Conservation (phyloP, 2,113 vertebrate species). For the Tychaedon coryphoeus region DNA sequence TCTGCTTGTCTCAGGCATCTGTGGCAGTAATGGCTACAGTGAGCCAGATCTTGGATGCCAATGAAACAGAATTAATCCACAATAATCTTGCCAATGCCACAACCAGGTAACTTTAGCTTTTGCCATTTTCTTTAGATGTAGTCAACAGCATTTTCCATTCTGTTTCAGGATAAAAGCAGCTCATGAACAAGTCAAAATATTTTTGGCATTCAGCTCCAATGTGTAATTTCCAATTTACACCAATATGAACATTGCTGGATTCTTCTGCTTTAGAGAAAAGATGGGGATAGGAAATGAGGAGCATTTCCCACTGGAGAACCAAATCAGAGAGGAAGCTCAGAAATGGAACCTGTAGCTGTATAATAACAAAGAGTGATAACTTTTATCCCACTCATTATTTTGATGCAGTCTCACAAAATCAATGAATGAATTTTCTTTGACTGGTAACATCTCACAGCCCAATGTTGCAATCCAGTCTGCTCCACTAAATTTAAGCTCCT, state of each 20-base stretch:
- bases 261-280: background rate
- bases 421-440: slow-evolving; percentile 51
- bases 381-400: background rate
- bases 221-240: background rate
- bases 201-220: background rate
- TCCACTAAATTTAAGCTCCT: background rate
- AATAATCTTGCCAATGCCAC: background rate
- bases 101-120: slow-evolving; percentile 28
- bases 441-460: background rate
- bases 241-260: background rate
- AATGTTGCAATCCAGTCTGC: slow-evolving; percentile 5
- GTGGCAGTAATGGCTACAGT: slow-evolving; percentile 36
- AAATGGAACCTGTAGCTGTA: background rate
- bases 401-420: slow-evolving; percentile 21
- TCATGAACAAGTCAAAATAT: background rate
- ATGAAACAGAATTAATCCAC: background rate
- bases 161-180: background rate
- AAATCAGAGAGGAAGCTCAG: background rate
- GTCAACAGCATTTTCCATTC: background rate
- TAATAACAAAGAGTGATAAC: background rate
- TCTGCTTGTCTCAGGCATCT: slow-evolving; percentile 11
- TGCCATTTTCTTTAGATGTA: background rate
- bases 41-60: slow-evolving; percentile 57
- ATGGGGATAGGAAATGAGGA: background rate
- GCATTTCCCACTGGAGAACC: background rate